Evolutionary conservation across 2,888 invertebrate species (phyloP), one percentile per base, ranked within the genome.

Genomic region (Drosophila helvetica): DNA sequence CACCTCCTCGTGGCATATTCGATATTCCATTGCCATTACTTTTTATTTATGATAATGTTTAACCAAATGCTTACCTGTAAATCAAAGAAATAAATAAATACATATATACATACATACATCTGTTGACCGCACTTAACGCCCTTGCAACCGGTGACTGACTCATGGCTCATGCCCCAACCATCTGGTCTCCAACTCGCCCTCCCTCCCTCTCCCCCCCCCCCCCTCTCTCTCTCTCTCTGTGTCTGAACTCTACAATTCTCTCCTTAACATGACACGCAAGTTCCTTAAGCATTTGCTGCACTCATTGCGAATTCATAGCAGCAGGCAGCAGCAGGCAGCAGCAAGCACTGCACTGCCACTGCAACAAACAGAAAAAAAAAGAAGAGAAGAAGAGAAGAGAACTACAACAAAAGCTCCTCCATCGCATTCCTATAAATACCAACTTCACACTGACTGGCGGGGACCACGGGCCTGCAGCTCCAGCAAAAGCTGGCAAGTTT

Each of bases 361-460:
- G n/a, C 63, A 48, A 27, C 57, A 68, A 30, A 25, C 0, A 48
- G 25, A 52, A 50, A 30, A 22, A 64, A 65, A 42, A 22, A 22
- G 0, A 22, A 19, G 1, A 22, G 3, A 48, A 54, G 17, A 15
- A 38, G 3, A 19, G 1, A 22, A 22, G 42, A 54, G 17, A 15
- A 38, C 60, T 61, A 57, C 69, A 57, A 56, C 71, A 68, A 62
- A 58, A 76, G 61, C 58, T 57, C 58, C 64, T 76, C 70, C 78
- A 38, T 38, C 76, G 77, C 84, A 86, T 86, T 84, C 85, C 86
- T 84, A 84, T 84, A 84, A 84, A 84, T 84, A 82, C 85, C 86
- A 84, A 74, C 67, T 86, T 86, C 86, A 81, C 84, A 86, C 84
- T 79, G 77, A 56, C 64, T 71, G 77, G 77, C 38, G 38, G 38